phyloP scores from a whole-genome alignment of 1,140 invertebrate species.

The Artemia franciscana region DNA sequence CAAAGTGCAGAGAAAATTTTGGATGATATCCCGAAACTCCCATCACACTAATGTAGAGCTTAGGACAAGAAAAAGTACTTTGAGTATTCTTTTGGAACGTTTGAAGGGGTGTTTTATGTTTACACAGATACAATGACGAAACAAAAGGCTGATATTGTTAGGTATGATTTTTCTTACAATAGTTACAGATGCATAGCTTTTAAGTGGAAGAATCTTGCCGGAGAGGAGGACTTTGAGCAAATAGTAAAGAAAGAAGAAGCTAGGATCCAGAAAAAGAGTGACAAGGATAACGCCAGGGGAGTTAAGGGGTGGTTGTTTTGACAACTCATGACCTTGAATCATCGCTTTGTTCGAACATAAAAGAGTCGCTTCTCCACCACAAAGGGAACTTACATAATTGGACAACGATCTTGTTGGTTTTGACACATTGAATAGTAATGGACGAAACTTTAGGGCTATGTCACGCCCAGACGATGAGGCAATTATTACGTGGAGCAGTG shows the following conservation, averaged over 20 bases:
- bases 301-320: not conserved
- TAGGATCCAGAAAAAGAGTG: constrained; percentile 16
- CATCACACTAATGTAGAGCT: constrained; percentile 2
- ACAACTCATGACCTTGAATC: not conserved
- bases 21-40: constrained; percentile 3
- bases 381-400: constrained; percentile 12
- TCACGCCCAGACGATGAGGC: constrained; percentile 3
- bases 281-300: constrained; percentile 12
- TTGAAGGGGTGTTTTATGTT: not conserved
- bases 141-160: not conserved
- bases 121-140: not conserved
- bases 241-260: constrained; percentile 15
- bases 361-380: constrained; percentile 12
- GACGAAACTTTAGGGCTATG: constrained; percentile 10
- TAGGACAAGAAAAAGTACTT: constrained; percentile 1
- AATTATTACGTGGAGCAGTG: constrained; percentile 15
- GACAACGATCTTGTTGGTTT: constrained; percentile 8
- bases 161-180: constrained; percentile 11
- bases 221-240: constrained; percentile 15
- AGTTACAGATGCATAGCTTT: constrained; percentile 18
- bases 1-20: not conserved
- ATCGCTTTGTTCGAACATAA: constrained; percentile 10
- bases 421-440: constrained; percentile 10
- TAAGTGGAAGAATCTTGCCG: constrained; percentile 15
- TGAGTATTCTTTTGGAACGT: not conserved